A percentile compares a stretch with the other conserved stretches of the same genome.
Conservation (phyloP, 2,888 invertebrate genomes). For the Himalopsyche kuldschensis region DNA sequence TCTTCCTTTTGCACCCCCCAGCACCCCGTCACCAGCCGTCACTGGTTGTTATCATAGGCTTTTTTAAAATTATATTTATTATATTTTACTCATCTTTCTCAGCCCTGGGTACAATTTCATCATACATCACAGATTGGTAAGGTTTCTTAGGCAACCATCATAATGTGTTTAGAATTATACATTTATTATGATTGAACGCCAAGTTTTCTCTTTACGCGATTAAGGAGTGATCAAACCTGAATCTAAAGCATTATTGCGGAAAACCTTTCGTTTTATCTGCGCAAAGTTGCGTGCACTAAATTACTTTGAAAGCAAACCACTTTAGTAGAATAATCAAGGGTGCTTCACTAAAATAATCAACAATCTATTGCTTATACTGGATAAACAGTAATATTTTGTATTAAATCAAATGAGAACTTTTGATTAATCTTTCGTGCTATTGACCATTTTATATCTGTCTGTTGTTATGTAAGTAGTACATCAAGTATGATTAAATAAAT, state of each 20-base stretch:
- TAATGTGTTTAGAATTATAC: conserved; percentile 11
- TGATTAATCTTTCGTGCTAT: no score
- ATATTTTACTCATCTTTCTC: background rate
- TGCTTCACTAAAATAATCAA: background rate
- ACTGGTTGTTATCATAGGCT: no score
- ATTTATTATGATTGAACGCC: conserved; percentile 25
- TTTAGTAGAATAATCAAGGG: background rate
- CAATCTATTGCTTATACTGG: background rate
- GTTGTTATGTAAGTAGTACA: no score
- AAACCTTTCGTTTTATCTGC: background rate
- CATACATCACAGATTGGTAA: conserved; percentile 18
- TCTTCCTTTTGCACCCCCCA: no score
- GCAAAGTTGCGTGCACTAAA: conserved; percentile 1
- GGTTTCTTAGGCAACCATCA: conserved; percentile 10
- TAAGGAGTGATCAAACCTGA: conserved; percentile 4
- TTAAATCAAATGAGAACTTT: no score
- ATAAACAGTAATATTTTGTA: no score
- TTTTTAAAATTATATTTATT: no score
- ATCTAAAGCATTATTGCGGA: background rate
- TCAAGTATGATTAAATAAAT: no score
- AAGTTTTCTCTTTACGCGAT: conserved; percentile 11
- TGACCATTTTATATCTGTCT: no score
- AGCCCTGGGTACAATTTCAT: conserved; percentile 2
- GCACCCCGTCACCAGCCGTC: no score
- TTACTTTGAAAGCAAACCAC: background rate